These are phyloP conservation scores for Helostoma temminkii DNA, from an alignment of 2,797 vertebrate genomes.

Conservation along the genomic window DNA sequence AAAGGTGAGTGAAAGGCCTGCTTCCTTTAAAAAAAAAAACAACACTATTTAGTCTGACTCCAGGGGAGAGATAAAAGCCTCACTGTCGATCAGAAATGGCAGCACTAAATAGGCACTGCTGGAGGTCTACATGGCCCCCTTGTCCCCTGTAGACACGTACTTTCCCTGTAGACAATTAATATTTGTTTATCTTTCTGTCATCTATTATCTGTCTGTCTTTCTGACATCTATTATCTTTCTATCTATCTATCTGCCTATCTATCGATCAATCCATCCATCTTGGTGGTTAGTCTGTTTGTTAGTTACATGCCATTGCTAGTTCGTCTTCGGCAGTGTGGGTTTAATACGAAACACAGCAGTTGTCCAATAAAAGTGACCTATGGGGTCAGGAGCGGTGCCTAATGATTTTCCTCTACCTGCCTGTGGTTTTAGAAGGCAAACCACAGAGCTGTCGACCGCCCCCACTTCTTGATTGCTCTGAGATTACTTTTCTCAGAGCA, in stretches of 20 bases:
- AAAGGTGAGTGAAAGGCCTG: constrained; percentile 53
- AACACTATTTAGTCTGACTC: constrained; percentile 53
- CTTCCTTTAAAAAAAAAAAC: constrained; percentile 33
- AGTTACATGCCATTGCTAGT: constrained; percentile 36
- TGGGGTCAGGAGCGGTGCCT: constrained; percentile 70
- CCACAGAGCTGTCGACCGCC: constrained; percentile 66
- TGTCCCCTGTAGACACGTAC: constrained; percentile 28
- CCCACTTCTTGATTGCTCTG: constrained; percentile 77
- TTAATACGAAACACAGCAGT: constrained; percentile 70
- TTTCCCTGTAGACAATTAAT: constrained; percentile 44
- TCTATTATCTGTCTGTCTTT: neutral
- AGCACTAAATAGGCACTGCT: constrained; percentile 63
- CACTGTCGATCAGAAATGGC: constrained; percentile 65
- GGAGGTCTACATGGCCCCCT: constrained; percentile 50
- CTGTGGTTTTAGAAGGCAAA: constrained; percentile 67
- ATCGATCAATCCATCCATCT: neutral
- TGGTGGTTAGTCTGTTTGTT: constrained; percentile 38
- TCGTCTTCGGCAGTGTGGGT: constrained; percentile 52
- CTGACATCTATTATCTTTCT: neutral
- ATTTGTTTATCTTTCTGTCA: neutral
- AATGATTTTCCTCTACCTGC: constrained; percentile 78
- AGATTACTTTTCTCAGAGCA: constrained; percentile 78
- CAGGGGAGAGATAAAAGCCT: constrained; percentile 68
- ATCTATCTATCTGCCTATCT: neutral
- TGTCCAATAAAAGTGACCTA: constrained; percentile 80